A percentile compares a stretch with the other conserved stretches of the same genome.
phyloP scores from a whole-genome alignment of 1,140 invertebrate genomes.

The Aphaenogaster ashmeadi region DNA sequence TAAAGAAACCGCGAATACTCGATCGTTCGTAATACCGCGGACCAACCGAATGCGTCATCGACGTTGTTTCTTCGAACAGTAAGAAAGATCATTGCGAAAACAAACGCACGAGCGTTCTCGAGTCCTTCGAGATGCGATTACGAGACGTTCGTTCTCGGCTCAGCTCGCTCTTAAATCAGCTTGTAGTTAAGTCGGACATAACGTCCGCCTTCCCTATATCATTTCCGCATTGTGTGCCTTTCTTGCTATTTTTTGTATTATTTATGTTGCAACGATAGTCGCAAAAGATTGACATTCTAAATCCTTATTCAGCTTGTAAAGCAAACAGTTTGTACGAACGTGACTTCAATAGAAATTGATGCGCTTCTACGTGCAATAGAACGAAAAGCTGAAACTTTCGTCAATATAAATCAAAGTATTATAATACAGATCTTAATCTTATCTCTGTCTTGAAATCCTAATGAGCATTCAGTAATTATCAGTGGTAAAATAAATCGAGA shows the following conservation, averaged over 20 bases:
- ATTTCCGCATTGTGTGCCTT: conserved; percentile 64
- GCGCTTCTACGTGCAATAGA: neutral
- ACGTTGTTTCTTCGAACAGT: conserved; percentile 22
- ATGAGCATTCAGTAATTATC: neutral
- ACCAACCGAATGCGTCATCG: conserved; percentile 32
- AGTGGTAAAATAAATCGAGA: neutral
- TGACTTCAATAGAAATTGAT: neutral
- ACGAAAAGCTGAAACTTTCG: neutral
- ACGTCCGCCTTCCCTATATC: neutral
- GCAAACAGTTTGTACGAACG: neutral
- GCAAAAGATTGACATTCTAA: conserved; percentile 31
- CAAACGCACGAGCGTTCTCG: conserved; percentile 21
- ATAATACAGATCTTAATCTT: neutral
- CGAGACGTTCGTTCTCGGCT: conserved; percentile 6
- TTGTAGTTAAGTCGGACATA: conserved; percentile 30
- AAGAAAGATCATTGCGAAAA: conserved; percentile 60
- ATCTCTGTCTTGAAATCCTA: neutral
- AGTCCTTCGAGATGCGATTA: conserved; percentile 47
- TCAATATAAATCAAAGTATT: conserved; percentile 12
- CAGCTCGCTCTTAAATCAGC: conserved; percentile 38
- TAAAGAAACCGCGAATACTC: neutral
- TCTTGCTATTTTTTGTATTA: neutral
- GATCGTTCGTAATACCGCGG: neutral
- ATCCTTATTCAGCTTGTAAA: neutral
- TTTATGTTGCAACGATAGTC: neutral